Evolutionary conservation across 2,888 invertebrate genomes (phyloP).

Genomic region (Cerceris ruficornis): DNA sequence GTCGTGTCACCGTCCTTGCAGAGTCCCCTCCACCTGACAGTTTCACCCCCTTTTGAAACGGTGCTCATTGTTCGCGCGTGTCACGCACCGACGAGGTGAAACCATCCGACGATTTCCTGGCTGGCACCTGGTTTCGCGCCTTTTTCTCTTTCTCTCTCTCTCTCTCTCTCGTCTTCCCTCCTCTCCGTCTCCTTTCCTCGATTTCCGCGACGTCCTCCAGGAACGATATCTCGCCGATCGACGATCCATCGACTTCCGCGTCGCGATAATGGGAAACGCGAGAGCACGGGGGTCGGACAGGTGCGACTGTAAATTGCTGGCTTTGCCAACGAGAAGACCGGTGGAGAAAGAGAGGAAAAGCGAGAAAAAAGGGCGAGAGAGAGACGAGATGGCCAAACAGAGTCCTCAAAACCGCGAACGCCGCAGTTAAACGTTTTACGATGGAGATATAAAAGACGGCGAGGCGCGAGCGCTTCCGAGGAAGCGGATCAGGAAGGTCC

Average conservation of each 20-base stretch:
- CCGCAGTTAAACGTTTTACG: slow-evolving; percentile 22
- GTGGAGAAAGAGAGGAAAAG: neutral
- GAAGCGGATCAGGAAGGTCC: slow-evolving; percentile 1
- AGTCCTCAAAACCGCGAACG: slow-evolving; percentile 12
- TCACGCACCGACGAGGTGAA: slow-evolving; percentile 76
- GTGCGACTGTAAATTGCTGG: slow-evolving; percentile 37
- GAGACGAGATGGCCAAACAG: neutral
- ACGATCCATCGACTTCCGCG: no score
- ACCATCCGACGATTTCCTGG: slow-evolving; percentile 76
- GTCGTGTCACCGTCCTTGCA: slow-evolving; percentile 22
- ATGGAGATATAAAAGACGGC: slow-evolving; percentile 23
- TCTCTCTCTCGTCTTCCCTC: neutral
- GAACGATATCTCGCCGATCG: no score
- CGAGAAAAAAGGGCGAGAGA: slow-evolving; percentile 5
- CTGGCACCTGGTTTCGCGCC: slow-evolving; percentile 74
- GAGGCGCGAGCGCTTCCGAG: neutral
- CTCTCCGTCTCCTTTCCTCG: slow-evolving; percentile 18
- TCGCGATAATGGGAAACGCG: neutral
- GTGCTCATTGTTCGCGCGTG: slow-evolving; percentile 76
- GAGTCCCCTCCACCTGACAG: slow-evolving; percentile 26
- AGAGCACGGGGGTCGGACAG: slow-evolving; percentile 40
- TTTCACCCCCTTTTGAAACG: slow-evolving; percentile 61
- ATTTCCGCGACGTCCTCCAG: slow-evolving; percentile 15
- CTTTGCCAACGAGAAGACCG: neutral
- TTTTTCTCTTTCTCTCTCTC: slow-evolving; percentile 51